Conservation (phyloP, 1,140 invertebrate species). For the Drosophila nannoptera region DNA sequence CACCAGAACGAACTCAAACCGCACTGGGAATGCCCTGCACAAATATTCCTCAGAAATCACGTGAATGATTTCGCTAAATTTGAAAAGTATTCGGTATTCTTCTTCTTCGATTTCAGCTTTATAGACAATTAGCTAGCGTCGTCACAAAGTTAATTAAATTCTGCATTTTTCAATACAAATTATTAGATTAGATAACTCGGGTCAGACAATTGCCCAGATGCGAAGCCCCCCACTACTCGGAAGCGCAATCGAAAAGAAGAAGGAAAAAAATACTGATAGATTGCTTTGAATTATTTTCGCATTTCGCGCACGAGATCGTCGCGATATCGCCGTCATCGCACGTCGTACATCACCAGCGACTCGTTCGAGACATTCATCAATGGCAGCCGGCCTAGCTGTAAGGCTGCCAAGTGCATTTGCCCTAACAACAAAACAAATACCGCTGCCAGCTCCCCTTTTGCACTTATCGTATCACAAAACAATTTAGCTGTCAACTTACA, state of each 20-base stretch:
- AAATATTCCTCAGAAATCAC: too few relatives aligned
- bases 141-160: slow-evolving; percentile 1
- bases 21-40: neutral
- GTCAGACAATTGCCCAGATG: neutral
- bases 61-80: too few relatives aligned
- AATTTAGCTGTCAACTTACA: slow-evolving; percentile 83
- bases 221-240: too few relatives aligned
- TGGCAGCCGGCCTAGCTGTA: slow-evolving; percentile 42
- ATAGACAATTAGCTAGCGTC: neutral
- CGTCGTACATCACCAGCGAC: neutral
- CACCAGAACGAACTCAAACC: slow-evolving; percentile 1
- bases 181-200: slow-evolving; percentile 13
- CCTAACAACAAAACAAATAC: neutral
- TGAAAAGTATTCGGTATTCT: neutral
- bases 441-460: too few relatives aligned
- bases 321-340: slow-evolving; percentile 40
- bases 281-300: slow-evolving; percentile 49
- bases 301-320: slow-evolving; percentile 68
- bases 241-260: neutral
- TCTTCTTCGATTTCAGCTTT: too few relatives aligned
- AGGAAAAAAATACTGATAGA: slow-evolving; percentile 22
- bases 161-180: neutral
- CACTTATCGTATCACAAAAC: too few relatives aligned
- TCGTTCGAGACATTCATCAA: slow-evolving; percentile 56
- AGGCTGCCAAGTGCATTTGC: slow-evolving; percentile 39